Percentiles rank a stretch among this genome's conserved stretches.
Evolutionary conservation across 2,888 invertebrate species (phyloP).

Genomic region (Lottia scabra): DNA sequence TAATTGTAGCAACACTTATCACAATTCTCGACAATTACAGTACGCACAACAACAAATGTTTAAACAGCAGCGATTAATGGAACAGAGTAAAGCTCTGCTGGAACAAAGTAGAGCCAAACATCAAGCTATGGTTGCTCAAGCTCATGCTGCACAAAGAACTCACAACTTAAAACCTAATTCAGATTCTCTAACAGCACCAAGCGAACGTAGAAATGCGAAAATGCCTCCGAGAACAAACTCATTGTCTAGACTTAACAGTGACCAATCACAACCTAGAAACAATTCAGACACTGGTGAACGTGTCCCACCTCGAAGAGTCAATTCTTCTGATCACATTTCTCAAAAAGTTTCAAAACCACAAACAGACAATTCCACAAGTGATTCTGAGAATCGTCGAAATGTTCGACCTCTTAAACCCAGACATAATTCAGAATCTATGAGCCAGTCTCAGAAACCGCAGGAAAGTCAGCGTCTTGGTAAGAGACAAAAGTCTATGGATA

Average conservation of each 20-base stretch:
- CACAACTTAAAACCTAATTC: neutral
- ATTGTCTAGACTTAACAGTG: neutral
- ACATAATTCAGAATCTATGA: too few relatives aligned
- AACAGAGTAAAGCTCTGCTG: conserved; percentile 44
- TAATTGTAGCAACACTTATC: conserved; percentile 49
- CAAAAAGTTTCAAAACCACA: too few relatives aligned
- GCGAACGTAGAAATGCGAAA: neutral
- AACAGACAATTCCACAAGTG: too few relatives aligned
- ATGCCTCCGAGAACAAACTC: neutral
- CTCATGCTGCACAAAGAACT: conserved; percentile 58
- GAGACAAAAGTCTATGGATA: too few relatives aligned
- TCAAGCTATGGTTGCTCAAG: conserved; percentile 67
- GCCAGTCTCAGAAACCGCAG: too few relatives aligned
- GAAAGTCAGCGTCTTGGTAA: too few relatives aligned
- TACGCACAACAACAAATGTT: conserved; percentile 52
- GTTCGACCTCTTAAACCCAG: too few relatives aligned
- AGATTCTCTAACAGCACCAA: conserved; percentile 3
- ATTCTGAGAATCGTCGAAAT: too few relatives aligned
- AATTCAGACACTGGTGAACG: neutral
- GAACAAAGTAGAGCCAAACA: conserved; percentile 68
- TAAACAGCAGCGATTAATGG: conserved; percentile 49
- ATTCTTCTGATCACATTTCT: neutral
- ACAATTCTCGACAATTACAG: conserved; percentile 57
- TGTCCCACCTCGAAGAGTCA: neutral
- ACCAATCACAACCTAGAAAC: conserved; percentile 10